Conservation (phyloP, 2,888 invertebrate genomes). For the Phengaris alcon region DNA sequence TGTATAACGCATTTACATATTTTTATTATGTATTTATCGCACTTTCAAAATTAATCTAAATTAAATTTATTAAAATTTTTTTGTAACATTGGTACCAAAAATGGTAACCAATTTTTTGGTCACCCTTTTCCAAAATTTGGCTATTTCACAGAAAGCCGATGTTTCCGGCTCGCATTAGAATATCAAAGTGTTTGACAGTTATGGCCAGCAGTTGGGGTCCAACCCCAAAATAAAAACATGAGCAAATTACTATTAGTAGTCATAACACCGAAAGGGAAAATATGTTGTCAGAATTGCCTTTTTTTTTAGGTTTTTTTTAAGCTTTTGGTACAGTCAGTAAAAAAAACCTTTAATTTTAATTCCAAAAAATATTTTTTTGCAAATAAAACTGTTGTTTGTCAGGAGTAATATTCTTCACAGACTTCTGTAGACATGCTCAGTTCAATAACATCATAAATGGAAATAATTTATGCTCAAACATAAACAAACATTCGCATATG, state of each 20-base stretch:
- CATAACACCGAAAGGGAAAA: not conserved
- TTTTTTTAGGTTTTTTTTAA: no score
- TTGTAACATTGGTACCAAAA: no score
- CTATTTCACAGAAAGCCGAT: not conserved
- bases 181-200: constrained; percentile 24
- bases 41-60: no score
- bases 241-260: not conserved
- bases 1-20: no score
- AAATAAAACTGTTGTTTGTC: no score
- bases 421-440: not conserved
- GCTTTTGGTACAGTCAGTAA: no score
- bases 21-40: no score
- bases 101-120: not conserved
- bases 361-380: no score
- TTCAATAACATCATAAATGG: constrained; percentile 5
- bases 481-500: constrained; percentile 9
- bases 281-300: no score
- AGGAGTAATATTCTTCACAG: no score
- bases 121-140: not conserved
- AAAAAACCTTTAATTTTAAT: no score
- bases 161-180: not conserved
- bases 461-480: not conserved
- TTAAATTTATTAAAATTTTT: no score
- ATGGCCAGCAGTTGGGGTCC: not conserved
- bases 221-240: not conserved